Evolutionary conservation across 2,797 vertebrate species (phyloP), one percentile per base, ranked within the genome.

Genomic region (Anguilla megastoma): DNA sequence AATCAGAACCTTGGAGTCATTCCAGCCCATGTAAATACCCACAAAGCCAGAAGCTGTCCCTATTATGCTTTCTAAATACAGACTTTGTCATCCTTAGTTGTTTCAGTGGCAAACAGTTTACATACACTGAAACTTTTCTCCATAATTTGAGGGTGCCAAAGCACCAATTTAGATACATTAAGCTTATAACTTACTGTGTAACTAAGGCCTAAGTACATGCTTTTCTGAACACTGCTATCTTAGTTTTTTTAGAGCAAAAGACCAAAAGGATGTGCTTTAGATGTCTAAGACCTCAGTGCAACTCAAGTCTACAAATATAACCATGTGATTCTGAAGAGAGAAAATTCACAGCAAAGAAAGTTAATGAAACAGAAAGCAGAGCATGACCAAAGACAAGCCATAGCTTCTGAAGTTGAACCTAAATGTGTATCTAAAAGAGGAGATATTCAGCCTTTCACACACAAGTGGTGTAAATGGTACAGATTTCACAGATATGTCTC

Each of bases 121-220:
- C 45, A 83, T 48, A 52, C 80, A 83, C 10, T 83, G 18, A 45
- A 48, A 48, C 80, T 27, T 8, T 83, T 83, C n/a, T 48, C 41
- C 21, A 83, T 83, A 83, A 83, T 83, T 83, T 83, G 45, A 48
- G 45, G 41, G 45, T 83, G 80, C 21, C 52, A 27, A 52, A 83
- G 80, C 45, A 83, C 80, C n/a, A 50, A 48, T 83, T 50, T 83
- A 83, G 18, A 50, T n/a, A 83, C 48, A 52, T 24, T n/a, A 52
- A 48, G 18, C 48, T 83, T 83, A 76, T 45, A 45, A 45, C 41
- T 45, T 45, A 45, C 41, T 45, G 41, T 45, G 74, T 41, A 76
- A 76, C 74, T 76, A 33, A 30, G 30, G 10, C 69, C 27, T 33
- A 74, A 48, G 80, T 52, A 52, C 36, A 83, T 83, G 80, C 80